Evolutionary conservation across 2,797 vertebrate genomes (phyloP).

Genomic region (Peromyscus eremicus): DNA sequence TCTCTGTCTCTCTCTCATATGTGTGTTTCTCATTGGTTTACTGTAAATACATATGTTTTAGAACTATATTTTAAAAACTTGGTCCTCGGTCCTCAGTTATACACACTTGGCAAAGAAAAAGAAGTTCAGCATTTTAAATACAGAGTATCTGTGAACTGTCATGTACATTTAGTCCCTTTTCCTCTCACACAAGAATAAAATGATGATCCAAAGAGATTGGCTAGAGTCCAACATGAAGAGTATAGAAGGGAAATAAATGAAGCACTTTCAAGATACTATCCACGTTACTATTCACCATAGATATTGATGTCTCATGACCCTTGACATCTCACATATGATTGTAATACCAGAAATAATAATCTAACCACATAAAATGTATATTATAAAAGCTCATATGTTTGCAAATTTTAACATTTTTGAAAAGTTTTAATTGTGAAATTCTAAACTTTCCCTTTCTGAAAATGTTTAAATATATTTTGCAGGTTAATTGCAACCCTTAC

Average conservation of each 20-base stretch:
- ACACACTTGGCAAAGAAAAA: not conserved
- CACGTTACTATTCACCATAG: constrained; percentile 3
- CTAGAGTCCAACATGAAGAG: not conserved
- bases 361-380: not conserved
- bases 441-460: constrained; percentile 20
- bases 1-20: not conserved
- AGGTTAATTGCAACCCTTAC: not conserved
- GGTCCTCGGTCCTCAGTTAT: not conserved
- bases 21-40: not conserved
- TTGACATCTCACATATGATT: not conserved
- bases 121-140: not conserved
- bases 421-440: not conserved
- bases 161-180: not conserved
- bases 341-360: not conserved
- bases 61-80: not conserved
- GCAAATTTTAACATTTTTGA: constrained; percentile 36
- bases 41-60: not conserved
- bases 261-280: constrained; percentile 1
- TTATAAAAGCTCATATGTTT: not conserved
- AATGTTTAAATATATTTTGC: constrained; percentile 27
- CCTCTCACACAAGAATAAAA: not conserved
- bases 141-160: not conserved
- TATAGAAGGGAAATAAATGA: not conserved
- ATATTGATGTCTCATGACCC: not conserved
- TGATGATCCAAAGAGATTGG: not conserved